These are phyloP conservation scores for Dimorphilus gyrociliatus DNA, from an alignment of 2,888 invertebrate genomes.

Conservation along the genomic window DNA sequence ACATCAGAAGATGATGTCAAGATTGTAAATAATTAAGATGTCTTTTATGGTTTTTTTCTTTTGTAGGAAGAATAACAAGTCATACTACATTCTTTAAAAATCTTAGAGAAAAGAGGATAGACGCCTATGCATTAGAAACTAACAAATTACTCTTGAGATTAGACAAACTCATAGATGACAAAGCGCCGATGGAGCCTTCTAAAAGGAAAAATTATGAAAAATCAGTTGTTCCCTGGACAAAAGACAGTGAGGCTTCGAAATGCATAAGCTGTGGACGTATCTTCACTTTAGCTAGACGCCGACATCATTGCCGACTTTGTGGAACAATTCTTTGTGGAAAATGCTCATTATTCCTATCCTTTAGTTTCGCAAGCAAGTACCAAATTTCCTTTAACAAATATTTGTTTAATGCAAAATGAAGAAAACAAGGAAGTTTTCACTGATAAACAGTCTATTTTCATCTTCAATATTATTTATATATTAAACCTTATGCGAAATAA, in stretches of 20 bases:
- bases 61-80: conserved; percentile 44
- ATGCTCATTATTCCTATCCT: conserved; percentile 68
- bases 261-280: conserved; percentile 79
- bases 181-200: conserved; percentile 47
- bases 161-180: conserved; percentile 60
- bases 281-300: conserved; percentile 65
- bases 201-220: conserved; percentile 45
- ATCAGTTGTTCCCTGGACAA: conserved; percentile 70
- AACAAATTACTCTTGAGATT: conserved; percentile 84
- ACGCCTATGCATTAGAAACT: conserved; percentile 78
- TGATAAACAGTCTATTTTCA: no score
- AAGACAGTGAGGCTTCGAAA: conserved; percentile 68
- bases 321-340: conserved; percentile 81
- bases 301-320: conserved; percentile 86
- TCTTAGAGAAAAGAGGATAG: conserved; percentile 51
- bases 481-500: no score
- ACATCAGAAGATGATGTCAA: no score
- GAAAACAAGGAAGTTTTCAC: no score
- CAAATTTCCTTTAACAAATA: no score
- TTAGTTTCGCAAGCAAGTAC: conserved; percentile 49
- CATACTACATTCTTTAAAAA: conserved; percentile 60
- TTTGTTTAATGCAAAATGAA: no score
- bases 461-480: no score
- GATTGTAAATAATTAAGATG: no score
- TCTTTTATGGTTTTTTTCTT: no score